Base-by-base conservation (phyloP, 2,888 invertebrate genomes). In the Ichneumoninae sp. region DNA sequence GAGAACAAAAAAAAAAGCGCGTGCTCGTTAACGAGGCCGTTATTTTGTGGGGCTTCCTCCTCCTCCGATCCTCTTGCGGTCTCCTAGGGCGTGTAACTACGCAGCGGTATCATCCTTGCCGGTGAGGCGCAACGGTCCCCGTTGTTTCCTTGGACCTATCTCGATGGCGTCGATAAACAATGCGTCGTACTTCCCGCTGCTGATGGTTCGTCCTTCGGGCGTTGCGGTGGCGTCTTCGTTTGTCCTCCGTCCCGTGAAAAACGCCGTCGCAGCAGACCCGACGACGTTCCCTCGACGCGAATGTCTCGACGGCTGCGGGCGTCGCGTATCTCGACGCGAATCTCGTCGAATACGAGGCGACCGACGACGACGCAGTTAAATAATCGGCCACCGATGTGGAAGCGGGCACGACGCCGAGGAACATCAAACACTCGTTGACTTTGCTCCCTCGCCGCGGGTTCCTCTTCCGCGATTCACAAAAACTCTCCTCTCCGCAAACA, bases 341-440 rank as follows among this genome's bases (percentile, higher is more conserved):
- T 26, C 22, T 60, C 60, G 68, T 52, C 50, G 44, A 22, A 8
- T 7, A 8, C 65, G 69, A 69, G 60, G 62, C 66, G 62, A 81
- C 50, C 66, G 83, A 77, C 40, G 78, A 76, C 62, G 80, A 79
- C 65, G 82, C 62, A 54, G 47, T 16, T 10, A 26, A 19, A 7
- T 10, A 44, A 40, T 70, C 62, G 74, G 75, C 80, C 83, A 82
- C 76, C 80, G 62, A 76, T 79, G 66, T 69, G 54, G 69, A 80
- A 81, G 71, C 80, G 83, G 82, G 72, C 79, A 13, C 79, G 69
- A 76, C 70, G 72, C 82, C 65, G 62, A 50, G 78, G 69, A 75
- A 85, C 86, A 86, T 87, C 80, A 85, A 86, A 79, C 66, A 54
- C 80, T 60, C 36, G 30, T 68, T 60, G 40, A 16, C 54, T n/a